Conservation (phyloP, 2,888 invertebrate species). For the Diarsia mendica region DNA sequence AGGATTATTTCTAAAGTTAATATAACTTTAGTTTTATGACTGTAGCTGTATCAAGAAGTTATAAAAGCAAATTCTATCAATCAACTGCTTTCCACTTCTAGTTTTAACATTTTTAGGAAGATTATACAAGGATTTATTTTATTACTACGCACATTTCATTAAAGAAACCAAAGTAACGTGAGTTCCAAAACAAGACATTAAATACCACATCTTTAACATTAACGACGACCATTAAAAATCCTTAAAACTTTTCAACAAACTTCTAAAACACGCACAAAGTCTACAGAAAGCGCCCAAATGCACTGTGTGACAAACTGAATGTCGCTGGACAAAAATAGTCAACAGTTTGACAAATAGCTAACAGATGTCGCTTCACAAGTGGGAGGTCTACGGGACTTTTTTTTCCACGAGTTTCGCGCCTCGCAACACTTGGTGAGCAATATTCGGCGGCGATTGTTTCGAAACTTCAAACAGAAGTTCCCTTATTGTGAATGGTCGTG, state of each 20-base stretch:
- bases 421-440: conserved; percentile 62
- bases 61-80: not conserved
- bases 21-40: not conserved
- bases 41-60: conserved; percentile 1
- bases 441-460: conserved; percentile 66
- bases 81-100: not conserved
- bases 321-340: conserved; percentile 84
- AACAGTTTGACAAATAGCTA: conserved; percentile 88
- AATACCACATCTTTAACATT: conserved; percentile 28
- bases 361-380: conserved; percentile 82
- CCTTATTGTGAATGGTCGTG: conserved; percentile 57
- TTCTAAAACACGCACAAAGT: conserved; percentile 42
- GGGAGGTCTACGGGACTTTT: conserved; percentile 69
- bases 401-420: conserved; percentile 60
- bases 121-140: conserved; percentile 9
- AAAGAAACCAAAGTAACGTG: conserved; percentile 12
- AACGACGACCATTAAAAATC: conserved; percentile 35
- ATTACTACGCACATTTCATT: conserved; percentile 12
- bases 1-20: conserved; percentile 6
- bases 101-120: not conserved
- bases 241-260: conserved; percentile 30
- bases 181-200: conserved; percentile 29
- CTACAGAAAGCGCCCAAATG: conserved; percentile 54
- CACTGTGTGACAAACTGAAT: conserved; percentile 77
- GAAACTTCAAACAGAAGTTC: conserved; percentile 64